These are phyloP conservation scores for Trachymyrmex septentrionalis DNA, from an alignment of 1,140 invertebrate genomes.

Conservation along the genomic window DNA sequence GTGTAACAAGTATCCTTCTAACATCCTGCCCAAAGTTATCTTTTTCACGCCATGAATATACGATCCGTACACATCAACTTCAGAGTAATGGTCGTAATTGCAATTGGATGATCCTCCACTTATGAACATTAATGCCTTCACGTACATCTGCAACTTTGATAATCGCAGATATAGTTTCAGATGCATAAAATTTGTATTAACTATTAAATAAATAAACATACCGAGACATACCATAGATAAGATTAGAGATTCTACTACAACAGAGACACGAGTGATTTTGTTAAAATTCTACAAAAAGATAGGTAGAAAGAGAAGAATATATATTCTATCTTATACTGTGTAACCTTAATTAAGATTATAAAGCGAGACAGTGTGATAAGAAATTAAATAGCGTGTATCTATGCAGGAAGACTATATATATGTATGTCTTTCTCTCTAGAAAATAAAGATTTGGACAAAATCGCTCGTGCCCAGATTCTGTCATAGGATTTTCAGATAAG, in stretches of 20 bases:
- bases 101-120: not conserved
- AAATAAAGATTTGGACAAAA: too few species aligned
- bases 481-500: too few species aligned
- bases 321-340: too few species aligned
- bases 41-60: not conserved
- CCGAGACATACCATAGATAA: not conserved
- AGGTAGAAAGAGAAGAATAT: too few species aligned
- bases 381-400: too few species aligned
- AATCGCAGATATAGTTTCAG: not conserved
- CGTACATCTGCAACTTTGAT: not conserved
- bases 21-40: conserved; percentile 30
- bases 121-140: not conserved
- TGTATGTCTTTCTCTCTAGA: too few species aligned
- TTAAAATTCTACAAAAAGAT: too few species aligned
- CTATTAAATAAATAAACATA: not conserved
- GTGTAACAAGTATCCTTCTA: conserved; percentile 34
- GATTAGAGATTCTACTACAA: not conserved
- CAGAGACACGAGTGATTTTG: too few species aligned
- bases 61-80: not conserved
- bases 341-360: too few species aligned
- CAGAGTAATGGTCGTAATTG: conserved; percentile 3
- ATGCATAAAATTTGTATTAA: not conserved
- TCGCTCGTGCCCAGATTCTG: too few species aligned
- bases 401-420: too few species aligned
- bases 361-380: too few species aligned